phyloP scores from a whole-genome alignment of 2,113 vertebrate species.

The Rhinopomastus cyanomelas region DNA sequence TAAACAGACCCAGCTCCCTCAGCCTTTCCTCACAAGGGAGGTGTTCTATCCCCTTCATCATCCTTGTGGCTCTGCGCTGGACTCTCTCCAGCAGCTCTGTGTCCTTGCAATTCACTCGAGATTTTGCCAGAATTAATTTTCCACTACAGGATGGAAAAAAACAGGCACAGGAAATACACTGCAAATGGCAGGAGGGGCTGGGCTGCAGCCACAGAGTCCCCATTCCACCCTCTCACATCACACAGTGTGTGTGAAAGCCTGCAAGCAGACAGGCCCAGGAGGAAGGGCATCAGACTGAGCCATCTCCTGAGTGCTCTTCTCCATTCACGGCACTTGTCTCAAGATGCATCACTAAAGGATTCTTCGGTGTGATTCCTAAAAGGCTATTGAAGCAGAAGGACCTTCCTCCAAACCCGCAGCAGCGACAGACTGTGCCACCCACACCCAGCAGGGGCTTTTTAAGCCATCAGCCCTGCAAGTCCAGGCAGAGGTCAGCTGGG shows the following conservation, averaged over 20 bases:
- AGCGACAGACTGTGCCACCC: not conserved
- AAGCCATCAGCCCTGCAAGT: not conserved
- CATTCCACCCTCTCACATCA: not conserved
- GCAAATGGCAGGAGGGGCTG: not conserved
- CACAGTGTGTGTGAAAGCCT: not conserved
- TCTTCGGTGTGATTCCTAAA: not conserved
- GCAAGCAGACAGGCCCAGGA: not conserved
- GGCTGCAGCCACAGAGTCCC: not conserved
- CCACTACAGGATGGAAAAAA: not conserved
- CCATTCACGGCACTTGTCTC: not conserved
- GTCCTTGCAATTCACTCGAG: conserved; percentile 10
- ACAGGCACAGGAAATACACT: not conserved
- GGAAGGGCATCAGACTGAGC: not conserved
- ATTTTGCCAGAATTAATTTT: conserved; percentile 44
- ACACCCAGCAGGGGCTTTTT: not conserved
- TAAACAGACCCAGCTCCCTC: no score
- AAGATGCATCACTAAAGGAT: not conserved
- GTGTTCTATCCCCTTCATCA: no score
- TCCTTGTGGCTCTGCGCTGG: no score
- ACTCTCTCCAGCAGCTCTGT: no score
- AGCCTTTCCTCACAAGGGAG: no score
- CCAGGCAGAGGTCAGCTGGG: no score
- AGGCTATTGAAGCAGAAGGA: not conserved
- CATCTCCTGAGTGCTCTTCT: not conserved
- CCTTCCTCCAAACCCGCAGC: not conserved